phyloP scores from a whole-genome alignment of 2,888 invertebrate genomes.

The Trichacis sp. region DNA sequence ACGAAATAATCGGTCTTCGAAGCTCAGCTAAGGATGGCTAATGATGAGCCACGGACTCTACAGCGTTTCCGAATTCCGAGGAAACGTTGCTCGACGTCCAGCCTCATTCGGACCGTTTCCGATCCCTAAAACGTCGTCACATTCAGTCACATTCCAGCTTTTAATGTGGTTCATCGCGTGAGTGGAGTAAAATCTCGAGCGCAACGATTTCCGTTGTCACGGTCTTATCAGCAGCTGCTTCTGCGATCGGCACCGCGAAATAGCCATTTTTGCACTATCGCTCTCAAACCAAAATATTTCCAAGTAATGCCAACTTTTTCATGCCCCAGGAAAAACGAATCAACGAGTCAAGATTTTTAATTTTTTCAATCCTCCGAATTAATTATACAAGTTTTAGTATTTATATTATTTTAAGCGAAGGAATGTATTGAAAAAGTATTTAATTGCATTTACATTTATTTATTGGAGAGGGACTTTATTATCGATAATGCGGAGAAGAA shows the following conservation, averaged over 20 bases:
- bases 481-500: background rate
- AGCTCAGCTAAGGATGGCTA: no score
- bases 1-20: slow-evolving; percentile 27
- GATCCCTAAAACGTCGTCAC: slow-evolving; percentile 45
- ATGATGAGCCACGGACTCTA: slow-evolving; percentile 47
- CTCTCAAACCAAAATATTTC: no score
- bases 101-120: slow-evolving; percentile 45
- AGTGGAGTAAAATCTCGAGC: slow-evolving; percentile 28
- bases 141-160: slow-evolving; percentile 65
- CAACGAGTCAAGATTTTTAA: no score
- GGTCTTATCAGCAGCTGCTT: background rate
- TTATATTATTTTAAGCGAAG: no score
- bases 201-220: background rate
- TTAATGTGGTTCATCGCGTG: slow-evolving; percentile 49
- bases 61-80: slow-evolving; percentile 50
- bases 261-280: slow-evolving; percentile 10
- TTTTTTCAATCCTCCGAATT: no score
- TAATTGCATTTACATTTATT: background rate
- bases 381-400: no score
- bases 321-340: background rate
- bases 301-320: background rate
- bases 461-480: background rate
- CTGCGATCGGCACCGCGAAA: slow-evolving; percentile 2
- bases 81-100: slow-evolving; percentile 53
- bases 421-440: background rate